Percentiles rank a stretch among this genome's conserved stretches.
Evolutionary conservation across 2,888 invertebrate genomes (phyloP).

Genomic region (Xestia ashworthii): DNA sequence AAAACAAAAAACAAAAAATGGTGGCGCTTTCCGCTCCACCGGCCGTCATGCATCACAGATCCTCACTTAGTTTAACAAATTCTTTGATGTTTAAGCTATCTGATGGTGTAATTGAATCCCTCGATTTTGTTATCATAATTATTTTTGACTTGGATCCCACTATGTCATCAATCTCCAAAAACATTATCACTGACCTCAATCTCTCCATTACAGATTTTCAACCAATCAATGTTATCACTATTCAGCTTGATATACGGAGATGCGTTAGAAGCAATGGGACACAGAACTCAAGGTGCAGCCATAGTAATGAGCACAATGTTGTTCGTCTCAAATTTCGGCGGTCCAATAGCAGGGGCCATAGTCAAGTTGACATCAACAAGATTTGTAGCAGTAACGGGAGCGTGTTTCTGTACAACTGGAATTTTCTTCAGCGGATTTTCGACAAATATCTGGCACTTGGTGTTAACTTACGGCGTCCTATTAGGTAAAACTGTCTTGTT

Average conservation of each 20-base stretch:
- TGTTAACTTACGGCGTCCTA: constrained; percentile 85
- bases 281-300: constrained; percentile 92
- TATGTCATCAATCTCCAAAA: too few relatives aligned
- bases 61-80: too few relatives aligned
- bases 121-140: too few relatives aligned
- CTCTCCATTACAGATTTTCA: constrained; percentile 90
- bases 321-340: constrained; percentile 92
- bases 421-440: constrained; percentile 87
- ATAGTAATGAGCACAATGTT: constrained; percentile 93
- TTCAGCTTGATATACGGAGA: constrained; percentile 93
- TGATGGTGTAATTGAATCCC: too few relatives aligned
- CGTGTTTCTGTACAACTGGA: constrained; percentile 82
- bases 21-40: too few relatives aligned
- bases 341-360: constrained; percentile 93
- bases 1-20: too few relatives aligned
- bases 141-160: too few relatives aligned
- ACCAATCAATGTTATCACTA: constrained; percentile 93
- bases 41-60: too few relatives aligned
- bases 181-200: neutral
- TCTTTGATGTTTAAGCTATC: too few relatives aligned
- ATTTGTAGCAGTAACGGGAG: constrained; percentile 84
- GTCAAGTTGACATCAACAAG: constrained; percentile 88
- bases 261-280: constrained; percentile 91
- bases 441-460: constrained; percentile 84
- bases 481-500: constrained; percentile 81